Evolutionary conservation across 2,797 vertebrate genomes (phyloP).

Genomic region (Argyrosomus regius): DNA sequence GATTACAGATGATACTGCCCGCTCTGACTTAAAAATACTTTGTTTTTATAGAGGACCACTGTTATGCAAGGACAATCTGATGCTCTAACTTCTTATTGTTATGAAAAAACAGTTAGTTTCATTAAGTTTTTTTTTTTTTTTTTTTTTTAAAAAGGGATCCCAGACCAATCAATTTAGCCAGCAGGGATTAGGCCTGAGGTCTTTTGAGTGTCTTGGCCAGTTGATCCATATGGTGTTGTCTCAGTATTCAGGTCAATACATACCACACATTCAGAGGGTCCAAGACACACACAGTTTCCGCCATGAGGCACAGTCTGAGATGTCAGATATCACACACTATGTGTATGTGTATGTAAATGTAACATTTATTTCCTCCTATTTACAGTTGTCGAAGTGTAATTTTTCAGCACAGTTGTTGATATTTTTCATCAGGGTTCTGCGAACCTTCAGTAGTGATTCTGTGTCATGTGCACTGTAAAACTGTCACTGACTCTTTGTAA

Average conservation of each 20-base stretch:
- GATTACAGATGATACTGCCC: slow-evolving; percentile 63
- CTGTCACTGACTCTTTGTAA: slow-evolving; percentile 78
- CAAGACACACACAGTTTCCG: slow-evolving; percentile 43
- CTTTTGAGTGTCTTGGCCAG: slow-evolving; percentile 63
- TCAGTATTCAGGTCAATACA: slow-evolving; percentile 79
- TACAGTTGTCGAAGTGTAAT: slow-evolving; percentile 64
- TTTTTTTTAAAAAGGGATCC: slow-evolving; percentile 19
- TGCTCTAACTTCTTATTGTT: slow-evolving; percentile 36
- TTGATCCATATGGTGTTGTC: slow-evolving; percentile 75
- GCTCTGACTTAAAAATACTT: slow-evolving; percentile 19
- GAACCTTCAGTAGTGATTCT: slow-evolving; percentile 70
- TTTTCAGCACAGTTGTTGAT: slow-evolving; percentile 66
- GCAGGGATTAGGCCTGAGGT: slow-evolving; percentile 69
- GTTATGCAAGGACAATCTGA: slow-evolving; percentile 80
- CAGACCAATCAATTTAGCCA: slow-evolving; percentile 63
- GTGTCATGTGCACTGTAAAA: slow-evolving; percentile 78
- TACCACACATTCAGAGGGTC: slow-evolving; percentile 59
- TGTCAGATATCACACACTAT: slow-evolving; percentile 49
- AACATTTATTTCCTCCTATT: slow-evolving; percentile 64
- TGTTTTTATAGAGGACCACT: slow-evolving; percentile 53
- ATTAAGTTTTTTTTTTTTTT: slow-evolving; percentile 29
- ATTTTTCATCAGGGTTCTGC: slow-evolving; percentile 75
- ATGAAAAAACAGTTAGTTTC: slow-evolving; percentile 30
- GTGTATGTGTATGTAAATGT: slow-evolving; percentile 68
- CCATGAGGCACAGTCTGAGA: slow-evolving; percentile 61